A percentile compares a stretch with the other conserved stretches of the same genome.
Evolutionary conservation across 2,888 invertebrate genomes (phyloP).

Genomic region (Phorcus lineatus): DNA sequence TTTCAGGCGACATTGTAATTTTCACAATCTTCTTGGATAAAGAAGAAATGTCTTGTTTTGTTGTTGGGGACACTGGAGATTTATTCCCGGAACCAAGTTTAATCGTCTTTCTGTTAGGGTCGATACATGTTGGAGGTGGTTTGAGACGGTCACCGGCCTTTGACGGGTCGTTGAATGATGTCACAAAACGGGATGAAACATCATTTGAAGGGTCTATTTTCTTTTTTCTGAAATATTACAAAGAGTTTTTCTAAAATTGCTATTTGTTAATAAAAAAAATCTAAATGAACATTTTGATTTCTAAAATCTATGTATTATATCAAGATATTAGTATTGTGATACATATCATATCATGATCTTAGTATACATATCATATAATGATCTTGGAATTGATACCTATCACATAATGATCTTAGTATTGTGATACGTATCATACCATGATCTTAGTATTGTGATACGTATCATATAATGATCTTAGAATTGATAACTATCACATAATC

Average conservation of each 20-base stretch:
- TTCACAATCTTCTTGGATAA: not conserved
- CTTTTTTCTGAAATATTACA: not conserved
- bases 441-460: too few species aligned
- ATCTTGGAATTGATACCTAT: too few species aligned
- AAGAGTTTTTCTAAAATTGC: not conserved
- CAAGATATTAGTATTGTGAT: too few species aligned
- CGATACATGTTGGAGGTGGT: slow-evolving; percentile 64
- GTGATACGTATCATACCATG: too few species aligned
- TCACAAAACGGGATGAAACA: slow-evolving; percentile 37
- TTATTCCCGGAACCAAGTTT: slow-evolving; percentile 46
- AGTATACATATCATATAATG: too few species aligned
- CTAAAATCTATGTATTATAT: too few species aligned
- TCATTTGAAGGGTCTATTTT: not conserved
- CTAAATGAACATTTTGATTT: too few species aligned
- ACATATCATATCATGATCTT: too few species aligned
- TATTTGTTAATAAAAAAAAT: too few species aligned
- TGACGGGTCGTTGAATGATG: slow-evolving; percentile 42
- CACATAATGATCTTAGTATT: too few species aligned
- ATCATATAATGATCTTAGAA: too few species aligned
- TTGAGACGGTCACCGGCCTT: slow-evolving; percentile 53
- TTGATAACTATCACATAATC: too few species aligned
- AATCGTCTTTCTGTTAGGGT: slow-evolving; percentile 62
- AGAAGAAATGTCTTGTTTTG: not conserved
- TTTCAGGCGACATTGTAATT: slow-evolving; percentile 24
- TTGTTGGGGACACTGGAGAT: not conserved